Evolutionary conservation across 2,113 vertebrate genomes (phyloP).

Genomic region (Chelonoidis abingdonii): DNA sequence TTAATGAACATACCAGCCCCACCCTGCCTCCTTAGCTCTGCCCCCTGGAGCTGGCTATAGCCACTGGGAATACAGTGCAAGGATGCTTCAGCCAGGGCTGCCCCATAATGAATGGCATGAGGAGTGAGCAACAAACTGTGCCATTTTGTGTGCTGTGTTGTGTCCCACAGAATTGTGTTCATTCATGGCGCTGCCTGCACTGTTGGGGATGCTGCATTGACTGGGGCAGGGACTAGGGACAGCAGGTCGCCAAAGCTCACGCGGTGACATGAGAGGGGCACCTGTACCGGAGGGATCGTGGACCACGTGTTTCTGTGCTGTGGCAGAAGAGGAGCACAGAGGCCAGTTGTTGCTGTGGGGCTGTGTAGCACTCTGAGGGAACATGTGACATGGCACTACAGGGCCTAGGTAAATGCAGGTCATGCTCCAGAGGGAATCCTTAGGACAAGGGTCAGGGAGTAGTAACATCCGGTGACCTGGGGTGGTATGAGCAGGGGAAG

Average conservation of each 20-base stretch:
- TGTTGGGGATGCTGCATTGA: too few species aligned
- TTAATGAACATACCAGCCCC: neutral
- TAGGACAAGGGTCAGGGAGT: neutral
- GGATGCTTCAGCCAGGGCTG: neutral
- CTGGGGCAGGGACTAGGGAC: too few species aligned
- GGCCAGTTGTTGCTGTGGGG: neutral
- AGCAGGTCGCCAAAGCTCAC: neutral
- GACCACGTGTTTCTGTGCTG: neutral
- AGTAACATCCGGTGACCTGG: neutral
- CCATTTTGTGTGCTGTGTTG: neutral
- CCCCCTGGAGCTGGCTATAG: neutral
- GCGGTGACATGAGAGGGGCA: neutral
- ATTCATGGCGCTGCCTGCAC: too few species aligned
- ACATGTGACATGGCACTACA: neutral
- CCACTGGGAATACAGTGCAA: rapidly evolving
- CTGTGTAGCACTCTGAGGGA: neutral
- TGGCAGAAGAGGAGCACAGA: neutral
- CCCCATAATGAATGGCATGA: neutral
- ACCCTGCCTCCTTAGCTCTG: neutral
- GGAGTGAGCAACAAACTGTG: neutral
- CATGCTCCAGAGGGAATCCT: neutral
- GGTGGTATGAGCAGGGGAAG: too few species aligned
- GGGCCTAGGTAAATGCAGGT: too few species aligned
- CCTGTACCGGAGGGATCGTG: neutral
- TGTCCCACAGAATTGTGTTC: neutral